Conservation (phyloP, 2,888 invertebrate species). For the Patella depressa region DNA sequence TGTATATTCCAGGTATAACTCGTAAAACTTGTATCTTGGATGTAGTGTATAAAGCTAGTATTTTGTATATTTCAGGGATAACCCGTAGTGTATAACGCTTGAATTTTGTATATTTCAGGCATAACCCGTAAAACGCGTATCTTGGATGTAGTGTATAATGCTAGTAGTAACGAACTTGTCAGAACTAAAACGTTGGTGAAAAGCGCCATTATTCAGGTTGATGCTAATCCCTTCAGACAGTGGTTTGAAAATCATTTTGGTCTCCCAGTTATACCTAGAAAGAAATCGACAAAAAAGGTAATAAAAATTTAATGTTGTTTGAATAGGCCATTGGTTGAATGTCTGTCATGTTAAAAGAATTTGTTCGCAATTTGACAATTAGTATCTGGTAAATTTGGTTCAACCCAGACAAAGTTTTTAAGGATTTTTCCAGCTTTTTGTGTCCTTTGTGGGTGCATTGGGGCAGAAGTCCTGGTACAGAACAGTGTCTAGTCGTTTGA, state of each 20-base stretch:
- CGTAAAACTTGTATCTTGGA: slow-evolving; percentile 98
- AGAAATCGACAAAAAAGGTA: neutral
- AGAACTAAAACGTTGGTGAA: slow-evolving; percentile 99
- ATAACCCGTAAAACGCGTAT: slow-evolving; percentile 96
- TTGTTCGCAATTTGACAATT: no score
- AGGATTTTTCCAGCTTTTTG: no score
- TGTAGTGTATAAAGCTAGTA: slow-evolving; percentile 99
- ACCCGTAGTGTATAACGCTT: slow-evolving; percentile 75
- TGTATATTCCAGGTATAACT: slow-evolving; percentile 79
- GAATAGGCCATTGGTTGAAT: no score
- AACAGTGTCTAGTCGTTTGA: no score
- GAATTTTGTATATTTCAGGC: slow-evolving; percentile 73
- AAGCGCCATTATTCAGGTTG: slow-evolving; percentile 96
- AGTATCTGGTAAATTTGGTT: no score
- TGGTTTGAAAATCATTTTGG: slow-evolving; percentile 99
- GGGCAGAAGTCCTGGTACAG: no score
- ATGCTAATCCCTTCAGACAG: slow-evolving; percentile 98
- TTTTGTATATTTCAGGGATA: slow-evolving; percentile 75
- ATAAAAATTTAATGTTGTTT: neutral
- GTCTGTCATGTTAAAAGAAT: no score
- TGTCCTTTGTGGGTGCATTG: no score
- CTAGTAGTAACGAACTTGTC: slow-evolving; percentile 99
- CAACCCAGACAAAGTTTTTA: no score
- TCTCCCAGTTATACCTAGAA: slow-evolving; percentile 78
- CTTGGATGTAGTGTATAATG: slow-evolving; percentile 99